Evolutionary conservation across 2,888 invertebrate genomes (phyloP).

Genomic region (Pyrochroa serraticornis): DNA sequence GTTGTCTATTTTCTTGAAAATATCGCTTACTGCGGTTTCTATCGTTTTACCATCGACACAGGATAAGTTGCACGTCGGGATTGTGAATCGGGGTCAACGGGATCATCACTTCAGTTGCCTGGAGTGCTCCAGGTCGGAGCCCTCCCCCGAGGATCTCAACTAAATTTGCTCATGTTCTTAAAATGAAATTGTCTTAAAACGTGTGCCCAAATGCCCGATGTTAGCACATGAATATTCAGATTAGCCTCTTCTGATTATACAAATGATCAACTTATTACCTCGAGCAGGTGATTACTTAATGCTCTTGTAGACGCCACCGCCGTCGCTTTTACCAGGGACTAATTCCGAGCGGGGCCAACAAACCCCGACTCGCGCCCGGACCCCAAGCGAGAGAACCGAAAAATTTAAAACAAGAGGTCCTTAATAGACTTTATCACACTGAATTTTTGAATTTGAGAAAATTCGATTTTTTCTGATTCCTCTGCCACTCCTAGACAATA

Average conservation of each 20-base stretch:
- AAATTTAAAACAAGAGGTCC: too few species aligned
- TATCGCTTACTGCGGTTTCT: constrained; percentile 22
- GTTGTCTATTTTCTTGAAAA: constrained; percentile 24
- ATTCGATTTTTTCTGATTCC: too few species aligned
- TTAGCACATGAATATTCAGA: not conserved
- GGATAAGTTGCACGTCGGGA: constrained; percentile 22
- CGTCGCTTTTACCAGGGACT: too few species aligned
- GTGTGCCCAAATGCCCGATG: constrained; percentile 4
- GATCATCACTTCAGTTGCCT: constrained; percentile 21
- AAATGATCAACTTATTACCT: too few species aligned
- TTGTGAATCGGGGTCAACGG: constrained; percentile 20
- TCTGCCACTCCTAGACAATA: too few species aligned
- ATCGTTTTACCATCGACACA: constrained; percentile 23
- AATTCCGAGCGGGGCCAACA: too few species aligned
- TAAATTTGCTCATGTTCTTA: constrained; percentile 23
- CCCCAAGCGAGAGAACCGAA: too few species aligned
- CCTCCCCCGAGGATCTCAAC: constrained; percentile 19
- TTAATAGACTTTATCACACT: too few species aligned
- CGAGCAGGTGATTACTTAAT: too few species aligned
- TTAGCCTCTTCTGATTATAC: not conserved
- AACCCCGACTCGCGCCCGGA: too few species aligned
- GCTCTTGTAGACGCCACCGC: too few species aligned
- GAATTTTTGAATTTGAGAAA: too few species aligned
- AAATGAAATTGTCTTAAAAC: constrained; percentile 20
- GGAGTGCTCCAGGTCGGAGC: constrained; percentile 22